These are phyloP conservation scores for Pipistrellus nathusii DNA, from an alignment of 2,797 vertebrate species.

Conservation along the genomic window DNA sequence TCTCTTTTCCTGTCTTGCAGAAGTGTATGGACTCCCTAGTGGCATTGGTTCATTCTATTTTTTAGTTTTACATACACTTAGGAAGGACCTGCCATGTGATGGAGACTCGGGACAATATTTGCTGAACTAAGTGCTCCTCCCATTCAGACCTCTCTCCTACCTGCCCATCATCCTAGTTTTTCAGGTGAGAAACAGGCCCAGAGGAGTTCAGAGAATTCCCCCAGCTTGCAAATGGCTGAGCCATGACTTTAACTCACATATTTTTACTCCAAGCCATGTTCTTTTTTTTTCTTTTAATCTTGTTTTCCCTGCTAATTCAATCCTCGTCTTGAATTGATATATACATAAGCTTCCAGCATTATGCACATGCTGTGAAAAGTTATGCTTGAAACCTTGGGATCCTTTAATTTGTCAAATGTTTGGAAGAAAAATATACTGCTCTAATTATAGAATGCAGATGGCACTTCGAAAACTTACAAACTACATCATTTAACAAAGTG, in stretches of 20 bases:
- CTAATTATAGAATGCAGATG: constrained; percentile 85
- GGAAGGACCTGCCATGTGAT: background rate
- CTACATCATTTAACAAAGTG: constrained; percentile 68
- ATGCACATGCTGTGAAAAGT: constrained; percentile 61
- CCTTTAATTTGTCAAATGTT: constrained; percentile 80
- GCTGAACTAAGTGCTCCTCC: no score
- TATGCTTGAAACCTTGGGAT: constrained; percentile 64
- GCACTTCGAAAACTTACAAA: constrained; percentile 78
- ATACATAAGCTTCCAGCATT: constrained; percentile 61
- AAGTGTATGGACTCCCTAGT: background rate
- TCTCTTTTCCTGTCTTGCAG: background rate
- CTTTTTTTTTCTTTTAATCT: background rate
- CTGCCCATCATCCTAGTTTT: background rate
- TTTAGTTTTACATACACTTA: background rate
- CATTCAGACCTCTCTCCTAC: background rate
- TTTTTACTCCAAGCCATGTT: background rate
- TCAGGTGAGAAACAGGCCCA: background rate
- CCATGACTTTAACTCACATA: background rate
- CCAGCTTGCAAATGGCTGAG: background rate
- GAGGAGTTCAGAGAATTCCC: background rate
- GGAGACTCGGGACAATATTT: background rate
- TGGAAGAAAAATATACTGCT: constrained; percentile 77
- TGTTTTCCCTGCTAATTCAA: constrained; percentile 42
- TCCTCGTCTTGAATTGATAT: constrained; percentile 49
- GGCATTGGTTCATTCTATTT: background rate